Evolutionary conservation across 2,113 vertebrate species (phyloP).

Genomic region (Muscicapa adusta): DNA sequence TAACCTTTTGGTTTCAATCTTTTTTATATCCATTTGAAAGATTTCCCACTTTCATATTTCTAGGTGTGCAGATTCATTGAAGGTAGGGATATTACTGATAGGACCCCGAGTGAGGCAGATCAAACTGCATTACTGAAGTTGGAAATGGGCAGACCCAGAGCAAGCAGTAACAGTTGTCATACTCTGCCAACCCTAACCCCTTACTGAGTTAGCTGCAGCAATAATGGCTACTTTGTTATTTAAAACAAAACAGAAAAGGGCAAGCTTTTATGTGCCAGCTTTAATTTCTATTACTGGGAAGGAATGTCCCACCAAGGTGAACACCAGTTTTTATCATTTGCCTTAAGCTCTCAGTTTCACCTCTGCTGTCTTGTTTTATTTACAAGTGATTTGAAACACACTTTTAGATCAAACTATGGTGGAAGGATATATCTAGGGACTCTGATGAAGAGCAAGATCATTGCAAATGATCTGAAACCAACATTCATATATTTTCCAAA

Average conservation of each 20-base stretch:
- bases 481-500: not conserved
- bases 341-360: not conserved
- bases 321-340: not conserved
- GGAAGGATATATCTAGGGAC: not conserved
- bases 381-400: not conserved
- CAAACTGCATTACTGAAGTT: not conserved
- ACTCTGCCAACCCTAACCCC: not conserved
- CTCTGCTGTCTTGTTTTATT: not conserved
- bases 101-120: not conserved
- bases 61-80: not conserved
- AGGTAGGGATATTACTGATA: not conserved
- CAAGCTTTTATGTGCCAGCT: not conserved
- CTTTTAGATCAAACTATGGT: not conserved
- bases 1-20: not conserved
- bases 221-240: not conserved
- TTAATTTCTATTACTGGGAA: not conserved
- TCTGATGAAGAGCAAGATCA: not conserved
- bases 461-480: not conserved
- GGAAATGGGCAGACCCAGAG: not conserved
- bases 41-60: not conserved
- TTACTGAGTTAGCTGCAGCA: not conserved
- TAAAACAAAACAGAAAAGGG: not conserved
- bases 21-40: not conserved
- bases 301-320: not conserved
- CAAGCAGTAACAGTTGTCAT: not conserved